Conservation (phyloP, 1,140 invertebrate species). For the Sycophila sp. region DNA sequence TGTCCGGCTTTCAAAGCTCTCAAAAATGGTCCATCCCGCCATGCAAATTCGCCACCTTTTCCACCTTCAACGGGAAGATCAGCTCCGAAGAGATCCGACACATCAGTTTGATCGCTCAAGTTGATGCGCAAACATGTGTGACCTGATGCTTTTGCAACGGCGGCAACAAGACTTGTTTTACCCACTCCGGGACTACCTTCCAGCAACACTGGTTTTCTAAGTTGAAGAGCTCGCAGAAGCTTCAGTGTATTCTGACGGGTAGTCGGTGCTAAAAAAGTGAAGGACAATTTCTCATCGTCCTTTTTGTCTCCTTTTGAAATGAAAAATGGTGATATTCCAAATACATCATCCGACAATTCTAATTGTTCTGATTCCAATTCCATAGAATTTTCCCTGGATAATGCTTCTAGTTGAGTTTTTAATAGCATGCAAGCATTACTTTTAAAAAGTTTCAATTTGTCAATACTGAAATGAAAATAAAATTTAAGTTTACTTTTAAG, state of each 20-base stretch:
- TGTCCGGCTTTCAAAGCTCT: constrained; percentile 90
- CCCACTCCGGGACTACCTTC: constrained; percentile 99
- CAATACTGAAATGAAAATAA: constrained; percentile 46
- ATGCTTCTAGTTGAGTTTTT: constrained; percentile 61
- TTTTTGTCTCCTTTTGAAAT: constrained; percentile 67
- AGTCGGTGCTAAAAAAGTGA: constrained; percentile 84
- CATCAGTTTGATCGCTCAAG: constrained; percentile 98
- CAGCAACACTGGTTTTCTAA: constrained; percentile 91
- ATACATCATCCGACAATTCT: constrained; percentile 50
- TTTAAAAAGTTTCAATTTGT: constrained; percentile 66
- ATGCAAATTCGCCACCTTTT: constrained; percentile 86
- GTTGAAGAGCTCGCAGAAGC: constrained; percentile 86
- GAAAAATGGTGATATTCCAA: constrained; percentile 80
- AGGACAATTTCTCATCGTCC: constrained; percentile 58
- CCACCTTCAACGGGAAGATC: constrained; percentile 95
- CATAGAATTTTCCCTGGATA: constrained; percentile 33
- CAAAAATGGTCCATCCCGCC: constrained; percentile 96
- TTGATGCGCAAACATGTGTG: constrained; percentile 92
- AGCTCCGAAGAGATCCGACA: constrained; percentile 97
- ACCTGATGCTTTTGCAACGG: constrained; percentile 87
- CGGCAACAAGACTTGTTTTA: constrained; percentile 94
- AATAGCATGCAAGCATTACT: constrained; percentile 66
- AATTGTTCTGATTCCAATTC: constrained; percentile 11
- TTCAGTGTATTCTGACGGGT: constrained; percentile 85
- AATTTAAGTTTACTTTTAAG: background rate